A percentile compares a stretch with the other conserved stretches of the same genome.
These are phyloP conservation scores for Sakesphorus luctuosus DNA, from an alignment of 2,113 vertebrate genomes.

Conservation along the genomic window DNA sequence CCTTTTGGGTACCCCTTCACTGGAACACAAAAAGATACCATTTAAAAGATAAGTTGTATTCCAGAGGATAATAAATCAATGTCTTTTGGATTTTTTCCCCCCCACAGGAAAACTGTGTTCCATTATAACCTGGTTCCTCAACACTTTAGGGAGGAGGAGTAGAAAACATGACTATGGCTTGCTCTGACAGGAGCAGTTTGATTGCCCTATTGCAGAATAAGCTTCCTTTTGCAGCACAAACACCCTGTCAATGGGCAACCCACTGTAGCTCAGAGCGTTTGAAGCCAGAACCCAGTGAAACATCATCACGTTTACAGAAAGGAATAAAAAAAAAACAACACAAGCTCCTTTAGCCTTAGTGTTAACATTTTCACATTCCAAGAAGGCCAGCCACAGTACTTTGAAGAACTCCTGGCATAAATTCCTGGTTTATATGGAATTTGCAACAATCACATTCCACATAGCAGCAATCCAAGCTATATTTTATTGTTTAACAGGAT, in stretches of 20 bases:
- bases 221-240: not conserved
- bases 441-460: not conserved
- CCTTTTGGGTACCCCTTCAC: not conserved
- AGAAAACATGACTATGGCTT: not conserved
- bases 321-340: not conserved
- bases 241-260: not conserved
- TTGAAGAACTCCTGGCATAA: constrained; percentile 1
- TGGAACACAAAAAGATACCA: not conserved
- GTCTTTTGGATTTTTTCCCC: no score
- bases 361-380: not conserved
- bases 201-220: not conserved
- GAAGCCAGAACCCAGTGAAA: not conserved
- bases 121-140: not conserved
- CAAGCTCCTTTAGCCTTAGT: not conserved
- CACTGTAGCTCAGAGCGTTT: not conserved
- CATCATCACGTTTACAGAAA: not conserved
- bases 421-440: constrained; percentile 10
- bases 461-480: not conserved
- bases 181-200: not conserved
- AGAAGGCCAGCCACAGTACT: not conserved
- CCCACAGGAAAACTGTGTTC: not conserved
- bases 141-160: not conserved
- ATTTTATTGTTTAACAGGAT: constrained; percentile 22
- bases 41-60: not conserved
- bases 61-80: not conserved